Base-by-base conservation (phyloP, 53 echinoderm and acorn worm species). In the Arbacia lixula region DNA sequence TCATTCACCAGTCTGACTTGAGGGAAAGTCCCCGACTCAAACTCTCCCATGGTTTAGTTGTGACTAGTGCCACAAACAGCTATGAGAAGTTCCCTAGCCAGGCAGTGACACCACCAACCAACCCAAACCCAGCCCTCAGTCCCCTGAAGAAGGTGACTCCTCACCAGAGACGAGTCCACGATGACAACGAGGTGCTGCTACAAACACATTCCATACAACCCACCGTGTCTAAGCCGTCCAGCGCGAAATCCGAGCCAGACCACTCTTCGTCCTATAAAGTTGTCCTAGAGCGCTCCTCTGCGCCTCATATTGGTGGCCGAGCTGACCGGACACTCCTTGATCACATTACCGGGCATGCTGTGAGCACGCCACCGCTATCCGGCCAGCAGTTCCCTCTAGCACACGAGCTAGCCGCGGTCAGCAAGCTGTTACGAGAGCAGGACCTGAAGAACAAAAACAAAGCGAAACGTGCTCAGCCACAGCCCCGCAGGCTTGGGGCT, bases 91-190 rank as follows among this genome's bases (percentile, higher is more conserved):
- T 91, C 43, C 88, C 91, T 5, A 40, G 40, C 0, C 74, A 63
- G 19, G 63, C 68, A 1, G 88, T 83, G 35, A 71, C 76, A 2
- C 88, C 88, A 3, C 78, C 55, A 27, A 43, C 55, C 41, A 60
- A 58, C 32, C 65, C 32, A 4, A 64, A 81, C 12, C 25, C 50
- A 20, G 50, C 53, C 5, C 63, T 96, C 22, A 96, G 89, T 26
- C 96, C 96, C 21, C 61, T 96, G 26, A 83, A 86, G 24, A 93
- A 93, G 73, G 88, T 96, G 8, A 96, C 96, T 16, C 91, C 91
- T 17, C 71, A 89, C 37, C 91, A 93, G 80, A 91, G 93, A 68
- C 79, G 86, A 68, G 43, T 91, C 12, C 87, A 85, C 19, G 96
- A 96, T 71, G 93, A 96, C 43, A 94, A 90, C 67, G 96, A 96